Percentiles rank a stretch among this genome's conserved stretches.
phyloP scores from a whole-genome alignment of 1,140 invertebrate genomes.

The Riptortus pedestris region DNA sequence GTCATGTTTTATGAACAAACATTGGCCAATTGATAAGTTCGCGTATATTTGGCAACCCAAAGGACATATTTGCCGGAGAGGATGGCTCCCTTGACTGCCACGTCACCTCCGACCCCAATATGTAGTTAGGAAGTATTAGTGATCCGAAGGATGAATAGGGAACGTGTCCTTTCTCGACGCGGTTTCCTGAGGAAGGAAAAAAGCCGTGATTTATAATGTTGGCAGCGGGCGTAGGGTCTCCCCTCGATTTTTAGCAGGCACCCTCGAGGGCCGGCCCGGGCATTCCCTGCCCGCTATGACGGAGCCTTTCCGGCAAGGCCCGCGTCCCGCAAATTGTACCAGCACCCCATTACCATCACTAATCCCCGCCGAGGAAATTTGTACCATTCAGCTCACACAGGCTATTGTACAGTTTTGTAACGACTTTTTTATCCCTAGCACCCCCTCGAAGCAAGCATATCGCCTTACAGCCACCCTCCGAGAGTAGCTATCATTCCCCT shows the following conservation, averaged over 20 bases:
- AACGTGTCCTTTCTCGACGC: background rate
- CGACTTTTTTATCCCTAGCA: background rate
- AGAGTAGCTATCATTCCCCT: no score
- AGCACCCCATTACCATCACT: constrained; percentile 9
- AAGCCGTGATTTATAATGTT: constrained; percentile 5
- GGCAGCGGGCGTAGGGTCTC: background rate
- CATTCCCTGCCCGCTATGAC: background rate
- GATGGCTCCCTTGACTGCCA: background rate
- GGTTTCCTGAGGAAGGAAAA: constrained; percentile 7
- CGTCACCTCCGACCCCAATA: background rate
- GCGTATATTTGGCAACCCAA: background rate
- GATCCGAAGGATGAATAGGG: background rate
- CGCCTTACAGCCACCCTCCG: no score
- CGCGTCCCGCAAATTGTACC: constrained; percentile 1
- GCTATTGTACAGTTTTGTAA: background rate
- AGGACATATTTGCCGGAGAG: background rate
- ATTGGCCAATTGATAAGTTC: background rate
- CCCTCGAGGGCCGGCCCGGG: no score
- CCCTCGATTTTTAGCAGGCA: constrained; percentile 2
- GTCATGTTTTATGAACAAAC: background rate
- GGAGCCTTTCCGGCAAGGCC: background rate
- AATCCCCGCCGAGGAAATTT: background rate
- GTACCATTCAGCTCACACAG: background rate
- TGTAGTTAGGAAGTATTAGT: constrained; percentile 8
- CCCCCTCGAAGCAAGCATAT: no score